Base-by-base conservation (phyloP, 2,113 vertebrate genomes). In the Nesoenas mayeri region DNA sequence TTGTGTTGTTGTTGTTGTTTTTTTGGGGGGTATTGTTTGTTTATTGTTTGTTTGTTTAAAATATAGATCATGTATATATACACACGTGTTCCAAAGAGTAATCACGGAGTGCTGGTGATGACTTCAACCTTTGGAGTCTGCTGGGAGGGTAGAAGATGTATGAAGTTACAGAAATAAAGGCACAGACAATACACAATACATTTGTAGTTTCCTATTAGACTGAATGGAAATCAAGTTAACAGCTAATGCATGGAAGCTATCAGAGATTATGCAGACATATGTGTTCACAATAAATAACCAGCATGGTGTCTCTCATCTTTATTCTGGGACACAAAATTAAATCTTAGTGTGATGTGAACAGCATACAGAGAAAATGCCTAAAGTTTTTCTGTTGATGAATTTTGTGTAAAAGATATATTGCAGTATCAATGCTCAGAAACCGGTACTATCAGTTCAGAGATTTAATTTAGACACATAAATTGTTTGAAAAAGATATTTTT, bases 351-450 rank as follows among this genome's bases (percentile, higher is more conserved):
- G 5, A 81, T 29, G 12, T 69, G n/a, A 79, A 72, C 56, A 26
- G 66, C 9, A 13, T 20, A 40, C 0, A 40, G 1, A 31, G 13
- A 62, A 79, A 92, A 85, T 12, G 0, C 1, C 2, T 32, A 26
- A 85, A 50, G 21, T 13, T n/a, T 4, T 60, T 80, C 29, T 71
- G 9, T 56, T 69, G 5, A 34, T 60, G 5, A 53, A 70, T 72
- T 85, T 72, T 64, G 3, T 90, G 10, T 38, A 65, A 34, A 69
- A 69, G 10, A 36, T 32, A 40, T 1, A 42, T 7, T 29, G 26
- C 5, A 65, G 15, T 12, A 79, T 21, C 34, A 50, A 15, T 50
- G 4, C 2, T 44, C 29, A 75, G 22, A 67, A 85, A 56, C 8
- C 16, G 1, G 2, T 47, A 12, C 10, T 19, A 56, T 16, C 13